phyloP scores from a whole-genome alignment of 1,140 invertebrate genomes.

The Propsilocerus akamusi region DNA sequence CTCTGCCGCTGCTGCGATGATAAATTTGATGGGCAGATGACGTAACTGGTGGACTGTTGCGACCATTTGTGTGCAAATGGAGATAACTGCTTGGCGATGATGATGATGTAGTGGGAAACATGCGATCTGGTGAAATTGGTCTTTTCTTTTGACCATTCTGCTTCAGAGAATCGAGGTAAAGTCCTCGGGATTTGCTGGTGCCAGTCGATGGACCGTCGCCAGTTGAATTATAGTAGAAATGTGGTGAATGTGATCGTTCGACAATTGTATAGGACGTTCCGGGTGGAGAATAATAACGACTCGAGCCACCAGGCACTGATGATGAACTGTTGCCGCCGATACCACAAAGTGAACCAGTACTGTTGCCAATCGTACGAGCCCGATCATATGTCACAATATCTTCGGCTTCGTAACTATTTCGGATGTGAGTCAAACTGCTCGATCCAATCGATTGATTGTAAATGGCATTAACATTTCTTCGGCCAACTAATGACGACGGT shows the following conservation, averaged over 20 bases:
- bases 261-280: constrained; percentile 71
- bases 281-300: constrained; percentile 44
- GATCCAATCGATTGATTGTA: background rate
- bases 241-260: constrained; percentile 55
- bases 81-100: constrained; percentile 23
- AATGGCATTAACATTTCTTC: background rate
- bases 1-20: constrained; percentile 23
- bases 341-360: constrained; percentile 20
- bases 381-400: constrained; percentile 9
- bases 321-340: constrained; percentile 20
- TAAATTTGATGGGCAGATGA: background rate
- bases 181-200: constrained; percentile 10
- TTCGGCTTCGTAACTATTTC: constrained; percentile 23
- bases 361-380: constrained; percentile 15
- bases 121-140: constrained; percentile 52
- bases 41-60: background rate
- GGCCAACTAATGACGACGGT: background rate
- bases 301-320: constrained; percentile 24
- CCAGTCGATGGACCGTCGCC: constrained; percentile 25
- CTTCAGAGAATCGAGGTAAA: background rate
- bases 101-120: constrained; percentile 24
- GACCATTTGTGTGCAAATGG: background rate
- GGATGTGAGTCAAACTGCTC: constrained; percentile 15
- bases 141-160: constrained; percentile 34
- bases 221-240: constrained; percentile 24